A percentile compares a stretch with the other conserved stretches of the same genome.
These are phyloP conservation scores for Conistra vaccinii DNA, from an alignment of 2,888 invertebrate genomes.

Conservation along the genomic window DNA sequence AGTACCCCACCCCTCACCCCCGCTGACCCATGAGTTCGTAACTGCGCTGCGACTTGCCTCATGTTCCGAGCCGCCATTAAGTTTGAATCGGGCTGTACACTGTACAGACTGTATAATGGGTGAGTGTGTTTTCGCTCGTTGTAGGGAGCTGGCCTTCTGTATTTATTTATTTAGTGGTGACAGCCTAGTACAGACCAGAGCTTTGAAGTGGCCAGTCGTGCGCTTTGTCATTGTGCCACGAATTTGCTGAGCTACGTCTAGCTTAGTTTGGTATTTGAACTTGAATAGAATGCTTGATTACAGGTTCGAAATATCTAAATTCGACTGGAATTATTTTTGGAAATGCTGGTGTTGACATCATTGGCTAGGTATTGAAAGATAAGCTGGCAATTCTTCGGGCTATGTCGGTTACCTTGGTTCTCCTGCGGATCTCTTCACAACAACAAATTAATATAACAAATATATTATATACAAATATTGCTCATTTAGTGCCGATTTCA, in stretches of 20 bases:
- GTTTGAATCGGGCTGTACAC: too few species aligned
- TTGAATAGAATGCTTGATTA: conserved; percentile 31
- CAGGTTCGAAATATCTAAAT: not conserved
- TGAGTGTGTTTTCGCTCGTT: not conserved
- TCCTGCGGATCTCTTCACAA: too few species aligned
- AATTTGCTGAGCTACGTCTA: conserved; percentile 17
- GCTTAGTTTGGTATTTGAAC: conserved; percentile 29
- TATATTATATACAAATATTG: too few species aligned
- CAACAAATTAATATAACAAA: too few species aligned
- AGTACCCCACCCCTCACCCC: too few species aligned
- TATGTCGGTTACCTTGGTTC: too few species aligned
- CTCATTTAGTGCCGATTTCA: too few species aligned
- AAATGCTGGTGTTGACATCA: not conserved
- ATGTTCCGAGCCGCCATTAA: too few species aligned
- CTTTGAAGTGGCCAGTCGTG: conserved; percentile 12
- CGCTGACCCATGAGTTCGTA: too few species aligned
- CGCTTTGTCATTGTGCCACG: conserved; percentile 35
- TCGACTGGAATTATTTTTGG: not conserved
- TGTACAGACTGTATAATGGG: not conserved
- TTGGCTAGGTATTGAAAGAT: not conserved
- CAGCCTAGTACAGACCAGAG: not conserved
- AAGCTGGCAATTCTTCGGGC: too few species aligned
- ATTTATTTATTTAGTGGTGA: not conserved
- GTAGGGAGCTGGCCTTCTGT: not conserved
- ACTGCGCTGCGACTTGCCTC: too few species aligned